Evolutionary conservation across 2,113 vertebrate species (phyloP), one percentile per base, ranked within the genome.

Genomic region (Petaurus breviceps): DNA sequence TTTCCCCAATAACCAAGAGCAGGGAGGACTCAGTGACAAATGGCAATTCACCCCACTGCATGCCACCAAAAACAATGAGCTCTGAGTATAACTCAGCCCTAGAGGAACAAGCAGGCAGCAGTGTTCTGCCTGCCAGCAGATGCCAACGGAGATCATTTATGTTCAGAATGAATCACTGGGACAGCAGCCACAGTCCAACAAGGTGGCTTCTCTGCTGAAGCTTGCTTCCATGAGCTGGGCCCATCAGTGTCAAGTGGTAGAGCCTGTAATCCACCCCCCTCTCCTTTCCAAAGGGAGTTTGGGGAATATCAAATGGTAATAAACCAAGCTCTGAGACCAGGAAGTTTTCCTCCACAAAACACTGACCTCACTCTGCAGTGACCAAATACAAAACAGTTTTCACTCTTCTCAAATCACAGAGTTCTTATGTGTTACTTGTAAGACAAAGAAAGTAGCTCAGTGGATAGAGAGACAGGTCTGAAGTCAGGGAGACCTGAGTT

Each of bases 41-140:
- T 23, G 7, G 68, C n/a, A 84, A 43, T 16, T 84, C 68, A 84
- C n/a, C 68, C 68, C 19, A 2, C 7, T 43, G n/a, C 68, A 43
- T 1, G 43, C 68, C 68, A 43, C 68, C n/a, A 8, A 84, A 43
- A 84, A 43, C 68, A 84, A 43, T 43, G n/a, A 84, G n/a, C 5
- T 0, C n/a, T 8, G 68, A 84, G n/a, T 43, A 6, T 19, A 77
- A n/a, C 61, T n/a, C 61, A 19, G 31, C 61, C 37, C 68, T 84
- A 23, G 68, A 84, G 19, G 37, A 84, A 84, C 16, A n/a, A 11
- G 61, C 31, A 84, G 68, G n/a, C 68, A 84, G 8, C n/a, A 84
- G 68, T n/a, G n/a, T 43, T 84, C n/a, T 84, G 68, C 68, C 54
- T 93, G 94, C 96, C 94, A 98, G 90, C 19, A 16, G 55, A 55